Evolutionary conservation across 1,140 invertebrate genomes (phyloP).

Genomic region (Elysia chlorotica): DNA sequence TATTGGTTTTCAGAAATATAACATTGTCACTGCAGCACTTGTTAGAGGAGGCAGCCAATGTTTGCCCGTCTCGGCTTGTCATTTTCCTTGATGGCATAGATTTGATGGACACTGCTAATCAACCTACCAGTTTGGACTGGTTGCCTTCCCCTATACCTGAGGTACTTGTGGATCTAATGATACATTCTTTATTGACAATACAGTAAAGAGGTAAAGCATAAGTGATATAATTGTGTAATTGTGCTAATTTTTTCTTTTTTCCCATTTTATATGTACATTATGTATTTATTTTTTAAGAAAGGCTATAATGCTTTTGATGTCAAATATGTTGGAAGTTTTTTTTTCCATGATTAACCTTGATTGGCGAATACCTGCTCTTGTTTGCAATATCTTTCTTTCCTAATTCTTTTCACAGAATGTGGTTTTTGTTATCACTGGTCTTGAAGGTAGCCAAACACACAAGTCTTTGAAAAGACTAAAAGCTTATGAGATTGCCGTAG

Average conservation of each 20-base stretch:
- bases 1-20: constrained; percentile 39
- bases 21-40: constrained; percentile 44
- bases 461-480: constrained; percentile 35
- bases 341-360: too few relatives aligned
- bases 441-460: constrained; percentile 38
- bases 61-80: constrained; percentile 42
- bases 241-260: not conserved
- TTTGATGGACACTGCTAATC: constrained; percentile 48
- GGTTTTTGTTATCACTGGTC: constrained; percentile 43
- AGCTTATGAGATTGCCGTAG: constrained; percentile 39
- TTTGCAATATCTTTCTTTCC: not conserved
- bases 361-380: too few relatives aligned
- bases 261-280: not conserved
- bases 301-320: not conserved
- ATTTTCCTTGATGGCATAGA: constrained; percentile 61
- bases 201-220: not conserved
- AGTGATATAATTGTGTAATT: not conserved
- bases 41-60: constrained; percentile 37
- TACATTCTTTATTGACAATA: not conserved
- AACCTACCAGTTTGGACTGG: constrained; percentile 56
- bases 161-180: constrained; percentile 28
- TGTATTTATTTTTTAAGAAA: not conserved
- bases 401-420: constrained; percentile 40
- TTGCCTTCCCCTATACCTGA: constrained; percentile 46
- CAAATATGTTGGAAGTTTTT: not conserved